These are phyloP conservation scores for Sardinella longiceps DNA, from an alignment of 2,797 vertebrate genomes.

Conservation along the genomic window DNA sequence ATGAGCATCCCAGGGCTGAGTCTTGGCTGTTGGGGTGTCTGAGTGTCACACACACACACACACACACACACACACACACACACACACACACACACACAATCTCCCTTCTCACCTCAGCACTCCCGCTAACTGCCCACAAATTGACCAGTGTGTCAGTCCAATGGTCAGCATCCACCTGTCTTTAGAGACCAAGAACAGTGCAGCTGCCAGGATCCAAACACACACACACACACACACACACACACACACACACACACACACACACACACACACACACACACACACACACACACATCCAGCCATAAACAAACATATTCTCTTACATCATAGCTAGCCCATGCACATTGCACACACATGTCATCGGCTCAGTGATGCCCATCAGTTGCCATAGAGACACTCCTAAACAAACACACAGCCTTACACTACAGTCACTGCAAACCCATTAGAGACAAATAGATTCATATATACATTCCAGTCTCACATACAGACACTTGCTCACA, in stretches of 20 bases:
- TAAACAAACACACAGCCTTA: not conserved
- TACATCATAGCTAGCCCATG: not conserved
- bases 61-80: no score
- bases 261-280: constrained; percentile 10
- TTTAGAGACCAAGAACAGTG: not conserved
- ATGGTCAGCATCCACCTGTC: constrained; percentile 15
- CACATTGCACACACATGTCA: not conserved
- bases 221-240: not conserved
- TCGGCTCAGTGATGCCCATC: not conserved
- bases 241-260: not conserved
- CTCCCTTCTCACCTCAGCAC: not conserved
- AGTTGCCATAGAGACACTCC: not conserved
- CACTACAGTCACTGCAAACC: not conserved
- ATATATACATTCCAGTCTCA: not conserved
- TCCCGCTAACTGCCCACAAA: not conserved
- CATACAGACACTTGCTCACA: not conserved
- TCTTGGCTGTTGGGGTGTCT: not conserved
- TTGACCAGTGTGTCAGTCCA: not conserved
- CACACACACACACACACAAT: no score
- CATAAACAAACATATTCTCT: not conserved
- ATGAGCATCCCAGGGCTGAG: not conserved
- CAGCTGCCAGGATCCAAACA: not conserved
- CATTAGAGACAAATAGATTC: not conserved
- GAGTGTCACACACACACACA: no score
- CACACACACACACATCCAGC: not conserved